Evolutionary conservation across 2,797 vertebrate genomes (phyloP).

Genomic region (Anisognathus igniventris): DNA sequence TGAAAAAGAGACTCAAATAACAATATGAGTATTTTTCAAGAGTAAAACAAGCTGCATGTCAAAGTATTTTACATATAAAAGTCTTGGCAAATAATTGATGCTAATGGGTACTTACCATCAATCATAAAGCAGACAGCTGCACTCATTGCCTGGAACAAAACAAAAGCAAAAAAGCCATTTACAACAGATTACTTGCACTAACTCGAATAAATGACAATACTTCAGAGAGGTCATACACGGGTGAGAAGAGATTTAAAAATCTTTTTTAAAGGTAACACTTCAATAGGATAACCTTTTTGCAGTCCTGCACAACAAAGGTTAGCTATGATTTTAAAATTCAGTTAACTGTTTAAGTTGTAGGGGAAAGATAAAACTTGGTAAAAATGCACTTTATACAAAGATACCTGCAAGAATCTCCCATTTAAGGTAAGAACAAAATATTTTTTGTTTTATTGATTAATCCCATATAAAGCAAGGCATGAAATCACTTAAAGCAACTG

Average conservation of each 20-base stretch:
- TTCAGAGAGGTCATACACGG: not conserved
- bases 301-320: not conserved
- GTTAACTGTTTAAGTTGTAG: not conserved
- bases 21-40: not conserved
- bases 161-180: constrained; percentile 17
- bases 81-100: not conserved
- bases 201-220: not conserved
- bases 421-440: not conserved
- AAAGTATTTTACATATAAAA: not conserved
- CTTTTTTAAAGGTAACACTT: not conserved
- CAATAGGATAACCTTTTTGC: not conserved
- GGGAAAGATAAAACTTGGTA: not conserved
- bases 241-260: not conserved
- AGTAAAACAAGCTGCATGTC: not conserved
- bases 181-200: not conserved
- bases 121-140: constrained; percentile 98
- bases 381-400: not conserved
- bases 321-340: not conserved
- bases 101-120: constrained; percentile 80
- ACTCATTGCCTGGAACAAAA: constrained; percentile 90
- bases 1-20: not conserved
- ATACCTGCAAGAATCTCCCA: not conserved
- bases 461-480: not conserved
- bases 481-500: not conserved
- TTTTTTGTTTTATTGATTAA: not conserved